phyloP scores from a whole-genome alignment of 2,113 vertebrate genomes.

The Dipodomys spectabilis region DNA sequence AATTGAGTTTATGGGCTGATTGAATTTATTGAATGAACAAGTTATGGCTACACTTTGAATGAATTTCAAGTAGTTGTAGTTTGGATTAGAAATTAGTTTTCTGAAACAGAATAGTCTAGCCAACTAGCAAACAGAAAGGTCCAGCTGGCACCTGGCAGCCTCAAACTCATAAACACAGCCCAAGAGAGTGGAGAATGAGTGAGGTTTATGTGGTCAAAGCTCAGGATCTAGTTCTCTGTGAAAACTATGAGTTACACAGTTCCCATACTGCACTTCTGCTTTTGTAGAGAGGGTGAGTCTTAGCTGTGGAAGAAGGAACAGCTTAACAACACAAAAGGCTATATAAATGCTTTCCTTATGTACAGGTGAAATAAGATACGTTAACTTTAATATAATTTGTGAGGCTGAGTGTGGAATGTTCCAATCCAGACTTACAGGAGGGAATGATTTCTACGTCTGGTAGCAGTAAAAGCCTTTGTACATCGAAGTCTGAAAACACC shows the following conservation, averaged over 20 bases:
- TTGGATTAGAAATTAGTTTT: conserved; percentile 62
- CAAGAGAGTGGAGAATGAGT: not conserved
- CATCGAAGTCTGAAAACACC: not conserved
- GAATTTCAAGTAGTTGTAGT: conserved; percentile 69
- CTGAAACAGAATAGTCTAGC: conserved; percentile 33
- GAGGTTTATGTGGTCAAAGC: not conserved
- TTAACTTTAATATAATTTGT: not conserved
- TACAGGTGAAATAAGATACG: not conserved
- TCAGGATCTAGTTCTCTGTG: not conserved
- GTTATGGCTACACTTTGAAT: conserved; percentile 56
- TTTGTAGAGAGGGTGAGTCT: not conserved
- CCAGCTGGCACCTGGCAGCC: conserved; percentile 22
- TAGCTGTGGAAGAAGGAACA: not conserved
- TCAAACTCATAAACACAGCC: not conserved
- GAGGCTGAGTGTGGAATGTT: not conserved
- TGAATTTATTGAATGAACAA: conserved; percentile 69
- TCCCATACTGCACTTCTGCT: conserved; percentile 44
- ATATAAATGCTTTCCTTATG: conserved; percentile 9
- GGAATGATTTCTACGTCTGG: not conserved
- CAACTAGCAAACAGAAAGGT: conserved; percentile 34
- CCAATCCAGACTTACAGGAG: not conserved
- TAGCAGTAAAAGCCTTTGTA: not conserved
- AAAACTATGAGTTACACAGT: not conserved
- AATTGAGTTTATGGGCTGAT: conserved; percentile 27
- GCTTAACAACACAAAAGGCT: conserved; percentile 18